Percentiles rank a stretch among this genome's conserved stretches.
phyloP scores from a whole-genome alignment of 1,140 invertebrate genomes.

The Nasonia vitripennis region DNA sequence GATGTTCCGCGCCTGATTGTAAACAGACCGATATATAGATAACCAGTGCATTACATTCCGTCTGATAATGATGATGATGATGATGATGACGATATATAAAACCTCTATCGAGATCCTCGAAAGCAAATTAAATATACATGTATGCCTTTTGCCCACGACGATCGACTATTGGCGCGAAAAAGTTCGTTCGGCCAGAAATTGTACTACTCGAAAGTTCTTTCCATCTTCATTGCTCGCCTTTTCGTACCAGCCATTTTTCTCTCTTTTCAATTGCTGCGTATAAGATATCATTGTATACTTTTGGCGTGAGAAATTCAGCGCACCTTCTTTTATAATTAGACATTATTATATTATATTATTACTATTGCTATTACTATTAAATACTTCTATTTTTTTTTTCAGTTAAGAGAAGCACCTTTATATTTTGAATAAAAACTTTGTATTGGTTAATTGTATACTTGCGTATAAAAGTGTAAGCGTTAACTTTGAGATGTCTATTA shows the following conservation, averaged over 20 bases:
- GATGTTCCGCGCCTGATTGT: not conserved
- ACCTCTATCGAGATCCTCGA: not conserved
- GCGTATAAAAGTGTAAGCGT: slow-evolving; percentile 17
- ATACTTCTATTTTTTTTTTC: not conserved
- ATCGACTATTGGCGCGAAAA: slow-evolving; percentile 11
- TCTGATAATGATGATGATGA: not conserved
- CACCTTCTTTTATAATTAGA: not conserved
- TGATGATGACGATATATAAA: not conserved
- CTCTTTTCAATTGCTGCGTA: not conserved
- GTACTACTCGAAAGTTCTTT: not conserved
- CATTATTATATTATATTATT: not conserved
- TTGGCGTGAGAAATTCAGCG: not conserved
- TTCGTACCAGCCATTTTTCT: not conserved
- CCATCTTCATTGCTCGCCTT: not conserved
- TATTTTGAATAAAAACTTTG: slow-evolving; percentile 12
- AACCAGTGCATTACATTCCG: slow-evolving; percentile 41
- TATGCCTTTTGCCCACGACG: slow-evolving; percentile 30
- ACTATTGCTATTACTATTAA: not conserved
- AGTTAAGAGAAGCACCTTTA: not conserved
- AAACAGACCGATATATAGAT: slow-evolving; percentile 15
- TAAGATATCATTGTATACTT: not conserved
- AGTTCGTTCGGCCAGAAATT: slow-evolving; percentile 10
- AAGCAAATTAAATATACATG: slow-evolving; percentile 8
- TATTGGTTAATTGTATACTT: not conserved
- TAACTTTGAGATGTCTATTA: slow-evolving; percentile 37